Base-by-base conservation (phyloP, 1,140 invertebrate species). In the Lepidostoma basale region DNA sequence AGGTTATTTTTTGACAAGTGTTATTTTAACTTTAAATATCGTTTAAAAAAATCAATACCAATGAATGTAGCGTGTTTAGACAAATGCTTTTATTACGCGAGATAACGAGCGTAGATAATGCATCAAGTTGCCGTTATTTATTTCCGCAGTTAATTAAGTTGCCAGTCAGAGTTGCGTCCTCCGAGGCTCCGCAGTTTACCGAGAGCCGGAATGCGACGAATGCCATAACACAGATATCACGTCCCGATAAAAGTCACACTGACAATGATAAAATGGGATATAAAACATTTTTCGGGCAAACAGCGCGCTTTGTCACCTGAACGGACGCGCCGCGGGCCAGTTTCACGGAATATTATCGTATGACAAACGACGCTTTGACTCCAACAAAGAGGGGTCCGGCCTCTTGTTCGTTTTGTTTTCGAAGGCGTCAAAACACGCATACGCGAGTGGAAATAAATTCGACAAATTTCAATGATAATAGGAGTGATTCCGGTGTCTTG, bases 381-480 rank as follows among this genome's bases (percentile, higher is more conserved):
- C 45, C 63, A 56, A 52, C 44, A 52, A 65, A 65, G 33, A 54
- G 47, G 36, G 52, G 36, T 30, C 62, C 62, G 60, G 40, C 36
- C 30, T 54, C 63, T 33, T 20, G 26, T 16, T 54, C 49, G 28
- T 42, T 44, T 40, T 54, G 40, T 52, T 66, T 66, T 23, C 25
- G 54, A 33, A 62, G 67, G 67, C 67, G 58, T 70, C 64, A 62
- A 70, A 67, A 68, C 69, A 64, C 36, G 70, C 14, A 64, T 47
- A 36, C 63, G 28, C 28, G 45, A 62, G 30, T 40, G 14, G 54
- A 18, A 65, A 67, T 71, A 70, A 70, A 71, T 71, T 52, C 60
- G 58, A 60, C 64, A 62, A 68, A 72, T 72, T 72, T 68, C 70
- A 72, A 72, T 72, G 66, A 72, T 66, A 72, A 72, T 68, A 45